Base-by-base conservation (phyloP, 2,888 invertebrate genomes). In the Polyommatus icarus region DNA sequence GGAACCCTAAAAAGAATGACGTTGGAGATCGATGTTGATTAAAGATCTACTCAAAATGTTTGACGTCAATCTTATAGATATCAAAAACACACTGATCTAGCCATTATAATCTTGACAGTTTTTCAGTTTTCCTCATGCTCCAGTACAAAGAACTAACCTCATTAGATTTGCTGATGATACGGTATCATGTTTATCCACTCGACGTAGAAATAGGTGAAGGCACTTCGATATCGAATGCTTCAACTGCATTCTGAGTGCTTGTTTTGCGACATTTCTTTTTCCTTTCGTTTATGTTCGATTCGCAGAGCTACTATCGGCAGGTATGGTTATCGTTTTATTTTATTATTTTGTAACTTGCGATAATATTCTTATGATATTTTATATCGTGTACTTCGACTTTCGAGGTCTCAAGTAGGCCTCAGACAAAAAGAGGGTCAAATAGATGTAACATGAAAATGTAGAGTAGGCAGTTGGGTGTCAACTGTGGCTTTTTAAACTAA, bases 151-250 rank as follows among this genome's bases (percentile, higher is more conserved):
- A 72, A n/a, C 36, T 72, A 24, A 73, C 24, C 46, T 73, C 46
- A 73, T 20, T 15, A 24, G 50, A 75, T 75, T 75, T 75, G 75
- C 54, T 18, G 75, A 54, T 50, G 54, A 75, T 75, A 75, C 18
- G 18, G 24, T 75, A 75, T 75, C 75, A 32, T 3, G 10, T 75
- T 29, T 75, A 54, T 75, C 75, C 75, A 75, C 75, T 75, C 50
- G 50, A 75, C 6, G 54, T 54, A 18, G 3, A 75, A 75, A 50
- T 54, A 75, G 75, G 75, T 75, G 46, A 75, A 75, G 75, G 75
- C 75, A 24, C 50, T 75, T 18, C 4, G 36, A 54, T 54, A 75
- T 54, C 73, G 75, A 46, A 46, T 54, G 29, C 29, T 75, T 29
- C 18, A 29, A 54, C 75, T 73, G 73, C 24, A 24, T 75, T 50